Evolutionary conservation across 2,113 vertebrate genomes (phyloP).

Genomic region (Acrocephalus arundinaceus): DNA sequence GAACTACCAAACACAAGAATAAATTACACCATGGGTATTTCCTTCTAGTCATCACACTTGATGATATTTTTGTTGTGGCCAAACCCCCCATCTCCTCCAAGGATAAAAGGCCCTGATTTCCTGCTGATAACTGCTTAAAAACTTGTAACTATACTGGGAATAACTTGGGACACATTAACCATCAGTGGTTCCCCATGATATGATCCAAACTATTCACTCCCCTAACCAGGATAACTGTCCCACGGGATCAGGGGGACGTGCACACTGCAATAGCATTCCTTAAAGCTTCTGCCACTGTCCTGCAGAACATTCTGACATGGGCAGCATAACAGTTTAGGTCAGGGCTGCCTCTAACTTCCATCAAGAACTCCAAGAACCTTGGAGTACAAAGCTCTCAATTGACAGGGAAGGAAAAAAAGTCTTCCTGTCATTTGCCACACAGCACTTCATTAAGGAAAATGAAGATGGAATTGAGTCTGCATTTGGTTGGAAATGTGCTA

Average conservation of each 20-base stretch:
- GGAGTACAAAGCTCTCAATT: not conserved
- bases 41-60: not conserved
- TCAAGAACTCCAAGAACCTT: not conserved
- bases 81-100: not conserved
- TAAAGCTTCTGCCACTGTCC: not conserved
- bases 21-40: not conserved
- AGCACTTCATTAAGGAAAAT: not conserved
- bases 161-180: not conserved
- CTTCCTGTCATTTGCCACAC: not conserved
- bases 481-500: not conserved
- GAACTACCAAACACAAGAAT: not conserved
- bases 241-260: not conserved
- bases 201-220: not conserved
- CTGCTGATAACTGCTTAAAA: not conserved
- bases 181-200: not conserved
- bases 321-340: not conserved
- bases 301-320: not conserved
- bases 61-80: not conserved
- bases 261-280: not conserved
- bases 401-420: not conserved
- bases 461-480: not conserved
- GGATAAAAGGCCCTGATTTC: not conserved
- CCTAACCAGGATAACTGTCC: not conserved
- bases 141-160: not conserved
- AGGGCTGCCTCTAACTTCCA: not conserved